phyloP scores from a whole-genome alignment of 2,113 vertebrate species.

The Formicarius rufipectus region DNA sequence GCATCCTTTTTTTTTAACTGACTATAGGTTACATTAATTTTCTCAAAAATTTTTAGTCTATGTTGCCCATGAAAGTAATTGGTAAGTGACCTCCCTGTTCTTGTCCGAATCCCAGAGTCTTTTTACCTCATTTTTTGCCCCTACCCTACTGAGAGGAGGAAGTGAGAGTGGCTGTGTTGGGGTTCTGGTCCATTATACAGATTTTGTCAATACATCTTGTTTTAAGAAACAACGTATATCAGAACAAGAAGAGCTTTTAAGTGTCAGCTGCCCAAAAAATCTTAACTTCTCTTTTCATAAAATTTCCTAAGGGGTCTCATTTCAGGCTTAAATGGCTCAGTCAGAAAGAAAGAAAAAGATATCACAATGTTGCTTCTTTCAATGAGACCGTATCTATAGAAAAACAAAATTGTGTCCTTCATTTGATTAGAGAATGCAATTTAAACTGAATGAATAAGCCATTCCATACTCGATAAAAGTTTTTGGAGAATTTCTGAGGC shows the following conservation, averaged over 20 bases:
- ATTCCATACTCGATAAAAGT: neutral
- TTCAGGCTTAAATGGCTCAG: neutral
- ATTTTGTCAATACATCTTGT: neutral
- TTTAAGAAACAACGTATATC: neutral
- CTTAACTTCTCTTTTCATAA: neutral
- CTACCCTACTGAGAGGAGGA: fast-evolving
- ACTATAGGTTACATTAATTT: neutral
- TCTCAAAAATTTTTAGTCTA: neutral
- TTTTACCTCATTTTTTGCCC: neutral
- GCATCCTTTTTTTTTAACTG: neutral
- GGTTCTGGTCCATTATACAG: neutral
- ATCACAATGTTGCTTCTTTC: neutral
- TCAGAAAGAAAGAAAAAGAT: neutral
- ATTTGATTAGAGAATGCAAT: neutral
- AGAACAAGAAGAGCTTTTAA: neutral
- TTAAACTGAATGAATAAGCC: neutral
- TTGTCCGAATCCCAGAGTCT: fast-evolving
- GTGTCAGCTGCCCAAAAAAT: neutral
- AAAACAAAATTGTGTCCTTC: neutral
- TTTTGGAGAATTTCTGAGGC: neutral
- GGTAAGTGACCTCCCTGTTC: neutral
- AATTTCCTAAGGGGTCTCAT: neutral
- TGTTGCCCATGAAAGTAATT: neutral
- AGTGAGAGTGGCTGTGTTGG: neutral
- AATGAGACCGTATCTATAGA: neutral